These are phyloP conservation scores for Virgularia gustaviana DNA, from an alignment of 92 coral and sea anemone species.

Conservation along the genomic window DNA sequence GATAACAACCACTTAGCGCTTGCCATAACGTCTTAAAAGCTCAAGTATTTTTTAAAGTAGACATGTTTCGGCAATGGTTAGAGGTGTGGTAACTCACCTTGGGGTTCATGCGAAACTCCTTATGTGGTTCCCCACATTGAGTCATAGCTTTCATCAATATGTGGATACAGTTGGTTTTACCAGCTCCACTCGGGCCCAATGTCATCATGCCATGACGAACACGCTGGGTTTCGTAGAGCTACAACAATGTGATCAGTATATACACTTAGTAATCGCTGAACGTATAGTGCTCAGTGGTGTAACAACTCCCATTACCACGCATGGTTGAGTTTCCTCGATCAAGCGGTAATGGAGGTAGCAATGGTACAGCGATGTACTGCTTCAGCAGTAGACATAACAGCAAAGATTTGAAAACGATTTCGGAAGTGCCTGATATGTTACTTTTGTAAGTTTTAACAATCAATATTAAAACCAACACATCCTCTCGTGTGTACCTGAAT, in stretches of 20 bases:
- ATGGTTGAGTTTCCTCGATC: too few relatives aligned
- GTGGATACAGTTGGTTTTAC: conserved; percentile 95
- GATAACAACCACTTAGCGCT: neutral
- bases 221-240: conserved; percentile 98
- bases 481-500: conserved; percentile 64
- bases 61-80: too few relatives aligned
- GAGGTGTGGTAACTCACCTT: conserved; percentile 68
- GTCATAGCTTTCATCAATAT: conserved; percentile 95
- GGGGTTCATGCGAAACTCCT: conserved; percentile 96
- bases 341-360: too few relatives aligned
- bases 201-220: conserved; percentile 99
- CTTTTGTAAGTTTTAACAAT: too few relatives aligned
- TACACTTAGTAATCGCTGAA: too few relatives aligned
- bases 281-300: too few relatives aligned
- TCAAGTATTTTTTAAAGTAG: neutral
- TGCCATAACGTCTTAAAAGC: neutral
- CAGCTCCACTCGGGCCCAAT: conserved; percentile 98
- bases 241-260: neutral
- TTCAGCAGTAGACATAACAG: too few relatives aligned
- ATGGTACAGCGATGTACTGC: too few relatives aligned
- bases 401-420: too few relatives aligned
- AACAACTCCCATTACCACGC: too few relatives aligned
- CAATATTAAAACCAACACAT: neutral
- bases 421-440: too few relatives aligned
- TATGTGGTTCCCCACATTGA: conserved; percentile 86